Percentiles rank a stretch among this genome's conserved stretches.
Conservation (phyloP, 2,797 vertebrate genomes). For the Arvicola amphibius region DNA sequence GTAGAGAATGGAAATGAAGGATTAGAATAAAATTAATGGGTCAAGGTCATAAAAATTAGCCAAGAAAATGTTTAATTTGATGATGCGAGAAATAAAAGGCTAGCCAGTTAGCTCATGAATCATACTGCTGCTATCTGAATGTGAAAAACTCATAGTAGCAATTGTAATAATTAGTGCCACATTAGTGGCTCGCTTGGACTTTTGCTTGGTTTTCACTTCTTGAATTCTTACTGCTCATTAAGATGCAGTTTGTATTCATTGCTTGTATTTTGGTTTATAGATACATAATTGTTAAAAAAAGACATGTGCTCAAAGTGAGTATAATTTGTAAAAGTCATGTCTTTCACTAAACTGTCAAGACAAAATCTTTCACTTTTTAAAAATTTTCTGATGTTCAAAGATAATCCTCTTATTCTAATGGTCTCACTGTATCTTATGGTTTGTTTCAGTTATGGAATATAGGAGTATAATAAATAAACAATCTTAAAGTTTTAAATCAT, state of each 20-base stretch:
- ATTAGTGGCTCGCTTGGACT: constrained; percentile 43
- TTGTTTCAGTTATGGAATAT: constrained; percentile 43
- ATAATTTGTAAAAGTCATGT: constrained; percentile 49
- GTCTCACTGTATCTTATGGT: constrained; percentile 43
- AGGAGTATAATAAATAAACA: background rate
- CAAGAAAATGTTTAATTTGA: constrained; percentile 48
- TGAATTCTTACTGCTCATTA: constrained; percentile 72
- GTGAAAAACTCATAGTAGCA: constrained; percentile 12
- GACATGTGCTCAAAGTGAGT: background rate
- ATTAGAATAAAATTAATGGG: constrained; percentile 43
- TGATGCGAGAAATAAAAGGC: constrained; percentile 16
- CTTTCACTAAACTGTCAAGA: constrained; percentile 57
- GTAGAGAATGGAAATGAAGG: constrained; percentile 52
- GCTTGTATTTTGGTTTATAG: constrained; percentile 68
- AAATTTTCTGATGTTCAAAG: background rate
- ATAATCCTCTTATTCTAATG: constrained; percentile 30
- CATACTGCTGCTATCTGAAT: constrained; percentile 53
- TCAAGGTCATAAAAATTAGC: background rate
- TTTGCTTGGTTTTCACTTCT: constrained; percentile 64
- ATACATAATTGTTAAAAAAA: constrained; percentile 69
- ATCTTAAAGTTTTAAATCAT: constrained; percentile 49
- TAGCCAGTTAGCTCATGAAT: constrained; percentile 49
- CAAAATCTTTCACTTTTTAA: constrained; percentile 56
- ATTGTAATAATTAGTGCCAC: constrained; percentile 44
- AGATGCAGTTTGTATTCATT: constrained; percentile 68